A percentile compares a stretch with the other conserved stretches of the same genome.
Evolutionary conservation across 2,113 vertebrate species (phyloP).

Genomic region (Misgurnus mizolepis): DNA sequence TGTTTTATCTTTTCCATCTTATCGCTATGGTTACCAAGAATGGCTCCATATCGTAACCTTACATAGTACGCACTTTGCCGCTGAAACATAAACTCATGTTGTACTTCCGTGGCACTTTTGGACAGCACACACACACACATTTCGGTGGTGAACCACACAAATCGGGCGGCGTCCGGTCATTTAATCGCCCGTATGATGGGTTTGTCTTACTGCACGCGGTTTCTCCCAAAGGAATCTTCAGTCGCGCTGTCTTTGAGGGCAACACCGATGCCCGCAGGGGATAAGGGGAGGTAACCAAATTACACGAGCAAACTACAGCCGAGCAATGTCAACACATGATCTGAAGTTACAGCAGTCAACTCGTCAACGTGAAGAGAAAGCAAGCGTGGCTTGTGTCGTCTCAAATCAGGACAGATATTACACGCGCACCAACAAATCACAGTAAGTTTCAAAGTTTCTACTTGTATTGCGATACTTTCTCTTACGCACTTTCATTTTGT

Average conservation of each 20-base stretch:
- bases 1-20: neutral
- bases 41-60: neutral
- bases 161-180: neutral
- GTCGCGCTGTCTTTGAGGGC: neutral
- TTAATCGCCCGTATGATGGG: neutral
- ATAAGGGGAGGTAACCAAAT: slow-evolving; percentile 47
- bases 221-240: neutral
- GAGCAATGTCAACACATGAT: slow-evolving; percentile 49
- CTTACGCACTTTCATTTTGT: neutral
- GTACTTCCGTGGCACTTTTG: slow-evolving; percentile 4
- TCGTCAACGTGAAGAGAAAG: slow-evolving; percentile 9
- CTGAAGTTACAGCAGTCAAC: slow-evolving; percentile 20
- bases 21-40: neutral
- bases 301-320: slow-evolving; percentile 16
- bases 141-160: neutral
- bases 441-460: slow-evolving; percentile 18
- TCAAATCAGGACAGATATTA: slow-evolving; percentile 11
- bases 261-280: neutral
- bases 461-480: neutral
- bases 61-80: neutral
- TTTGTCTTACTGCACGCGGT: neutral
- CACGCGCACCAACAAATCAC: neutral
- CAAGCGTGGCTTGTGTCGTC: neutral
- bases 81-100: neutral
- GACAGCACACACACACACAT: neutral